phyloP scores from a whole-genome alignment of 1,140 invertebrate genomes.

The Trichogramma pretiosum region DNA sequence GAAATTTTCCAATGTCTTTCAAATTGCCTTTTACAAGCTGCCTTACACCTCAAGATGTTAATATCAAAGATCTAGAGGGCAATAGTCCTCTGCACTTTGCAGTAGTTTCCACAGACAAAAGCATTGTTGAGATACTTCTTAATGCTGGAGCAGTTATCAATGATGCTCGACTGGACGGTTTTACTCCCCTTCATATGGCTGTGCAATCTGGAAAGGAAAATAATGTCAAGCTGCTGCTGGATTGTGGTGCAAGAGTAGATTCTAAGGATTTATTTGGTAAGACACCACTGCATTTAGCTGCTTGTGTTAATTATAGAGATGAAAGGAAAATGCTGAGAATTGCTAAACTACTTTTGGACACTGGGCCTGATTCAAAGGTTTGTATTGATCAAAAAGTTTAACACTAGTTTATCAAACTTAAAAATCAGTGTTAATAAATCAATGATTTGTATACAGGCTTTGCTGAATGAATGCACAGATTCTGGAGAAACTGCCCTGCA shows the following conservation, averaged over 20 bases:
- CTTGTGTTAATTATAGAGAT: not conserved
- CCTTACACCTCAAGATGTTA: not conserved
- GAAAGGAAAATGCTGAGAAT: not conserved
- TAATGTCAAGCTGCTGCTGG: constrained; percentile 2
- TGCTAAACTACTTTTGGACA: not conserved
- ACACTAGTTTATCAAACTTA: too few relatives aligned
- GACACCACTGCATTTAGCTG: not conserved
- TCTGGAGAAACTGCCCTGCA: constrained; percentile 1
- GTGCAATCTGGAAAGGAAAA: constrained; percentile 2
- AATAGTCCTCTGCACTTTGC: constrained; percentile 1
- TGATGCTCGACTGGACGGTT: not conserved
- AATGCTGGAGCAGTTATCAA: not conserved
- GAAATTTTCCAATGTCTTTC: too few relatives aligned
- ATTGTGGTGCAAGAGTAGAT: not conserved
- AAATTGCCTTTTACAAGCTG: too few relatives aligned
- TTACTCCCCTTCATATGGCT: not conserved
- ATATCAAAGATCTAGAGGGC: not conserved
- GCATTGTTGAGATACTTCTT: not conserved
- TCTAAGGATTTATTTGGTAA: constrained; percentile 1
- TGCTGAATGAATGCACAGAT: constrained; percentile 2
- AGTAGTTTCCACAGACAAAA: not conserved
- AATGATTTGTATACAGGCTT: not conserved
- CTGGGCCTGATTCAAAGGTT: not conserved
- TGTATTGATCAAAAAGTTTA: too few relatives aligned
- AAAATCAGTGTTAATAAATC: too few relatives aligned